Evolutionary conservation across 2,113 vertebrate genomes (phyloP), one percentile per base, ranked within the genome.

Genomic region (Podilymbus podiceps): DNA sequence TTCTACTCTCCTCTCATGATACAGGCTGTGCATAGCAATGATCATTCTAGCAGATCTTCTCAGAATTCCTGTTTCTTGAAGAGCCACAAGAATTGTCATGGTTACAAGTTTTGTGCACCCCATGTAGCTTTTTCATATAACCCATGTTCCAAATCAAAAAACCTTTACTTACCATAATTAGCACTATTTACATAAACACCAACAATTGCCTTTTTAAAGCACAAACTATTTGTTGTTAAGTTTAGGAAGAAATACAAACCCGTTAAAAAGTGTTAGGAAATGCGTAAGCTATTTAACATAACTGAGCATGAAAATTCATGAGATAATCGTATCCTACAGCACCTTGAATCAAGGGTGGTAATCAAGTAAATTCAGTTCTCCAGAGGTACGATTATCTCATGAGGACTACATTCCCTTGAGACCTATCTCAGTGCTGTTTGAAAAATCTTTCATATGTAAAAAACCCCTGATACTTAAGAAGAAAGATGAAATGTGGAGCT

Each of bases 281-380:
- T 23, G 4, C 27, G 15, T 13, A 84, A 73, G n/a, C 33, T 92
- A 23, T 66, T 90, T 86, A 88, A 64, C 9, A 58, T 64, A 78
- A 84, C 21, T 46, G 12, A 92, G 59, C 33, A n/a, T 79, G 69
- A 91, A 91, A 77, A 84, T 60, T 95, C 78, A 78, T 55, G 46
- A 90, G 66, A 86, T 69, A 78, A 92, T 38, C 5, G 3, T 81
- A 82, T 89, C 35, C 63, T 91, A 84, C 35, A 79, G 24, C n/a
- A 88, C 35, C 66, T 72, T 79, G 69, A 86, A 76, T 55, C n/a
- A 77, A 66, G 73, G 81, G 22, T 22, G 23, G 21, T 67, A 96
- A 28, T 49, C 24, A 88, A 80, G 42, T 44, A 89, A 77, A 95
- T 38, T 58, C 66, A 73, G 52, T 42, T 78, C 66, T 90, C 67